phyloP scores from a whole-genome alignment of 1,140 invertebrate species.

The Sarcophaga peregrina region DNA sequence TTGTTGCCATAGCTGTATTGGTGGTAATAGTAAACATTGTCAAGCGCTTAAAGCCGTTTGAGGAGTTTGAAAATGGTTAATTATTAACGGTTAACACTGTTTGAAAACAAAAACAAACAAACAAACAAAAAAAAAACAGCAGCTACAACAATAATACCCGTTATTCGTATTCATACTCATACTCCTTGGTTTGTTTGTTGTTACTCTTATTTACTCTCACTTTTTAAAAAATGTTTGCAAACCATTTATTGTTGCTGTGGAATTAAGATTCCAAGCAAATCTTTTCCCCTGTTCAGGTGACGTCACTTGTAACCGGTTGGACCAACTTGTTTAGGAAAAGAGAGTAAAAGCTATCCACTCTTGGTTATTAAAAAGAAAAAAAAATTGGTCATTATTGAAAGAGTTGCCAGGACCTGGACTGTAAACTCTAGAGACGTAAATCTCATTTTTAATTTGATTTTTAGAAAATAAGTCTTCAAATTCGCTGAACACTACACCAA shows the following conservation, averaged over 20 bases:
- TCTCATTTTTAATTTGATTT: no score
- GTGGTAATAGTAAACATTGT: background rate
- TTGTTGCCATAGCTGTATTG: background rate
- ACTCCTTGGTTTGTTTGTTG: background rate
- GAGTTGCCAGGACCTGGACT: background rate
- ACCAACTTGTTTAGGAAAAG: background rate
- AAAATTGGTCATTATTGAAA: background rate
- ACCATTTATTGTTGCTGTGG: background rate
- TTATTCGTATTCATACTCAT: conserved; percentile 21
- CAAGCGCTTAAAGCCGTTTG: background rate
- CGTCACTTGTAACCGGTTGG: conserved; percentile 29
- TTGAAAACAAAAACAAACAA: background rate
- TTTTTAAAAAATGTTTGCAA: background rate
- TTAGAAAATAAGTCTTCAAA: no score
- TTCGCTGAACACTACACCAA: no score
- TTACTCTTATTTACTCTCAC: conserved; percentile 28
- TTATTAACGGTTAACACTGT: conserved; percentile 25
- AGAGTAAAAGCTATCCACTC: background rate
- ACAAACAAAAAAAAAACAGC: background rate
- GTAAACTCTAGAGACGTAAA: no score
- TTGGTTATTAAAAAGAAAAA: background rate
- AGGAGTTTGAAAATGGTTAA: conserved; percentile 17
- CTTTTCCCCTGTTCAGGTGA: background rate
- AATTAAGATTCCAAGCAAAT: background rate
- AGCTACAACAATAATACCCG: conserved; percentile 9